Evolutionary conservation across 2,888 invertebrate species (phyloP), one percentile per base, ranked within the genome.

Genomic region (Pollenia griseotomentosa): DNA sequence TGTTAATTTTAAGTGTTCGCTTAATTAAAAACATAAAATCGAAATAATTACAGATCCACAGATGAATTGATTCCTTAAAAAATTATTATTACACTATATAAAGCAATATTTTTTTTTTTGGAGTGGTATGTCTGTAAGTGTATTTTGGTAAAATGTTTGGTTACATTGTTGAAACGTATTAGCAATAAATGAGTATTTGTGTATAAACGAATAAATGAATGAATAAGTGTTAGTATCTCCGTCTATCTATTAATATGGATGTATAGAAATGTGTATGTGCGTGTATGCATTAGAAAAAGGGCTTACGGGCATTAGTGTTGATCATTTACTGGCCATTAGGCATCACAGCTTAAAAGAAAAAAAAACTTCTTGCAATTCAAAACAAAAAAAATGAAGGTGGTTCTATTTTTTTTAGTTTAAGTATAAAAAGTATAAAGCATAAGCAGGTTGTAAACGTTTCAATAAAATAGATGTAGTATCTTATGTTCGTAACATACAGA

Each of bases 311-410:
- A 79, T 86, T 79, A 79, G 70, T 82, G 63, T 61, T 65, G 63
- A 83, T 75, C 86, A 79, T 75, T 86, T 83, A 71, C 57, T 68
- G 55, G 55, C 73, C 70, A 85, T 74, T 68, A 57, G 73, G 40
- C 66, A 66, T n/a, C 71, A 10, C 80, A 65, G 53, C 66, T 40
- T 14, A 68, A 51, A 77, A 61, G 19, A 16, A 19, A 68, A 19
- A 68, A 40, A 16, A 68, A 51, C 11, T n/a, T 42, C 11, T 66
- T 71, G 59, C 73, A 59, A 65, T 77, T 55, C 66, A 57, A 11
- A 51, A 40, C 42, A 81, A 12, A 71, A 63, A 75, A 53, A 53
- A 55, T 70, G 48, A 57, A 57, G 14, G 51, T 48, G 19, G 2
- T 48, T 46, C 7, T 44, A 23, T 61, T 55, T 14, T 16, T 63